These are phyloP conservation scores for Hepsetus odoe DNA, from an alignment of 2,113 vertebrate species.

Conservation along the genomic window DNA sequence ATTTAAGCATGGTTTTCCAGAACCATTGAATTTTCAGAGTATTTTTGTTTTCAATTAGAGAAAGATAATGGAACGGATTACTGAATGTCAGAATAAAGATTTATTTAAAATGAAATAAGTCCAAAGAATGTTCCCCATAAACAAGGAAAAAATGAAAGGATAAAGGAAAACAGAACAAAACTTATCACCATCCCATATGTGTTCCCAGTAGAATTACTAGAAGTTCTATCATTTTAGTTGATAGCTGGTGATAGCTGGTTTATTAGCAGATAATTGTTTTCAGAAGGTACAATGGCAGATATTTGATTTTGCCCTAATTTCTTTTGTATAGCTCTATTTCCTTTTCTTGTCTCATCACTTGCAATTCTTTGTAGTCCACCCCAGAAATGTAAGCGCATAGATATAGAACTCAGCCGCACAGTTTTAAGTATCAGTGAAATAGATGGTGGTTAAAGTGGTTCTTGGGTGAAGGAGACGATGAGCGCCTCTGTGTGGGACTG, in stretches of 20 bases:
- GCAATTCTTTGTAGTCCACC: neutral
- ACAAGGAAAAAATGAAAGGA: neutral
- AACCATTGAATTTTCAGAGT: neutral
- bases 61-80: neutral
- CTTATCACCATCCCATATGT: neutral
- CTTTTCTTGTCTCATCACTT: neutral
- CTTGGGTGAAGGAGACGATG: conserved; percentile 45
- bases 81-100: neutral
- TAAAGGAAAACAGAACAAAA: neutral
- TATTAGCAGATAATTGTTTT: neutral
- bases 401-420: conserved; percentile 7
- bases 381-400: conserved; percentile 14
- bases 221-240: no score
- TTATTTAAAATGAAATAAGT: neutral
- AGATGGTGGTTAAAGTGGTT: conserved; percentile 38
- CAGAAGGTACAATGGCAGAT: neutral
- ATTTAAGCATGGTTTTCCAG: neutral
- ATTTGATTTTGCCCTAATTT: neutral
- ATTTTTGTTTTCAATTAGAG: neutral
- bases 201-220: neutral
- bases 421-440: conserved; percentile 36
- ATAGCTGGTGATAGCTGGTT: neutral
- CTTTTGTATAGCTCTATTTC: neutral
- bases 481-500: conserved; percentile 48
- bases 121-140: neutral